Evolutionary conservation across 2,888 invertebrate genomes (phyloP).

Genomic region (Boloria euphrosyne): DNA sequence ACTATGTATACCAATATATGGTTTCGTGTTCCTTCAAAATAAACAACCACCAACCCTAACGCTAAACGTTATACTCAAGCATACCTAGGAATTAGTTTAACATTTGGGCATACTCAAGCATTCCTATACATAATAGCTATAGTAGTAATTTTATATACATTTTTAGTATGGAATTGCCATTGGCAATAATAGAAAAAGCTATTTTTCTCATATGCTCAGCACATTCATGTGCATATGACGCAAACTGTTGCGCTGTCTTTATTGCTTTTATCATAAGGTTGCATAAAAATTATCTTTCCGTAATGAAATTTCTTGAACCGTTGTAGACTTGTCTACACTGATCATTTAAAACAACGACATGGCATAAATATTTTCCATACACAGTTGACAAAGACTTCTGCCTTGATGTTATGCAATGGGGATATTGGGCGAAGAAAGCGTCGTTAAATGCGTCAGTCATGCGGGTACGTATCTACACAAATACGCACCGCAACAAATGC

Average conservation of each 20-base stretch:
- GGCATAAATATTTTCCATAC: constrained; percentile 25
- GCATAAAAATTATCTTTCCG: constrained; percentile 28
- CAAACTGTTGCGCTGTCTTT: constrained; percentile 37
- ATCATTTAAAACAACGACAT: constrained; percentile 20
- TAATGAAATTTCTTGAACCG: constrained; percentile 19
- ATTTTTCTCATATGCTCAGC: constrained; percentile 34
- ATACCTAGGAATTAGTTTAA: too few relatives aligned
- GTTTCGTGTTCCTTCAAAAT: too few relatives aligned
- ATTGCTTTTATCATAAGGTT: constrained; percentile 37
- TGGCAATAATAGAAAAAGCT: constrained; percentile 26
- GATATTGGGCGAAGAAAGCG: constrained; percentile 57
- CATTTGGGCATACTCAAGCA: too few relatives aligned
- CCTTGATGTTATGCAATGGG: constrained; percentile 48
- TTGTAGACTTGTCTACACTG: constrained; percentile 4
- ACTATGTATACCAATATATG: too few relatives aligned
- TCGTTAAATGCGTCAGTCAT: constrained; percentile 44
- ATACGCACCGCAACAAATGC: constrained; percentile 31
- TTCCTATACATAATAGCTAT: too few relatives aligned
- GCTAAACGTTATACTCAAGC: too few relatives aligned
- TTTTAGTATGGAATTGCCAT: constrained; percentile 1
- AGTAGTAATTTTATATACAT: too few relatives aligned
- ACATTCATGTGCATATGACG: constrained; percentile 31
- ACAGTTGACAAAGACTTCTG: constrained; percentile 18
- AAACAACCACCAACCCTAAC: too few relatives aligned
- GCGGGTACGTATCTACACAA: constrained; percentile 35